A percentile compares a stretch with the other conserved stretches of the same genome.
phyloP scores from a whole-genome alignment of 1,140 invertebrate genomes.

The Drosophila neocordata region DNA sequence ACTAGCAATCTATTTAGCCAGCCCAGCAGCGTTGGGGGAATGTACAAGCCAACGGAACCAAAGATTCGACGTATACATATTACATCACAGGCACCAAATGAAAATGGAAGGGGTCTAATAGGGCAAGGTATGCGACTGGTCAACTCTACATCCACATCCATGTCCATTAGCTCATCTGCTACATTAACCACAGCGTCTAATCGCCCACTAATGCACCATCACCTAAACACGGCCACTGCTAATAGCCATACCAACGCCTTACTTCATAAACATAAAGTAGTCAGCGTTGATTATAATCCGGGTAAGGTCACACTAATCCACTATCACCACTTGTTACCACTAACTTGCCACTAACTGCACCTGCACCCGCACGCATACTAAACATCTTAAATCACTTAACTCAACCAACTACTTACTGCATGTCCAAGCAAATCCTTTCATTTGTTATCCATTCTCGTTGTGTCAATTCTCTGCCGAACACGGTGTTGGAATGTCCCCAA shows the following conservation, averaged over 20 bases:
- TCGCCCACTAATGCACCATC: constrained; percentile 54
- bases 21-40: constrained; percentile 46
- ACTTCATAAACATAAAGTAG: constrained; percentile 70
- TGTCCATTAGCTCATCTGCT: constrained; percentile 63
- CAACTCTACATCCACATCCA: constrained; percentile 40
- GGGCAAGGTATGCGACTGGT: constrained; percentile 70
- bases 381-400: not conserved
- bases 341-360: constrained; percentile 58
- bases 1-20: constrained; percentile 60
- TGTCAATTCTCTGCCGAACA: constrained; percentile 17
- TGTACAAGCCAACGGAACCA: constrained; percentile 76
- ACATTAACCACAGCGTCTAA: constrained; percentile 52
- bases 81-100: constrained; percentile 58
- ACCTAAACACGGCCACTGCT: constrained; percentile 38
- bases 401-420: constrained; percentile 47
- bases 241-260: constrained; percentile 52
- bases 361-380: constrained; percentile 24
- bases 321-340: constrained; percentile 16
- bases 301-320: constrained; percentile 52
- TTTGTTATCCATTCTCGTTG: constrained; percentile 28
- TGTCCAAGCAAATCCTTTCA: constrained; percentile 41
- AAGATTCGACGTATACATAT: constrained; percentile 80
- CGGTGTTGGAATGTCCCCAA: constrained; percentile 28
- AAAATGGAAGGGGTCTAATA: constrained; percentile 42
- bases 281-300: constrained; percentile 67